Evolutionary conservation across 92 coral and sea anemone genomes (phyloP).

Genomic region (Pocillopora grandis): DNA sequence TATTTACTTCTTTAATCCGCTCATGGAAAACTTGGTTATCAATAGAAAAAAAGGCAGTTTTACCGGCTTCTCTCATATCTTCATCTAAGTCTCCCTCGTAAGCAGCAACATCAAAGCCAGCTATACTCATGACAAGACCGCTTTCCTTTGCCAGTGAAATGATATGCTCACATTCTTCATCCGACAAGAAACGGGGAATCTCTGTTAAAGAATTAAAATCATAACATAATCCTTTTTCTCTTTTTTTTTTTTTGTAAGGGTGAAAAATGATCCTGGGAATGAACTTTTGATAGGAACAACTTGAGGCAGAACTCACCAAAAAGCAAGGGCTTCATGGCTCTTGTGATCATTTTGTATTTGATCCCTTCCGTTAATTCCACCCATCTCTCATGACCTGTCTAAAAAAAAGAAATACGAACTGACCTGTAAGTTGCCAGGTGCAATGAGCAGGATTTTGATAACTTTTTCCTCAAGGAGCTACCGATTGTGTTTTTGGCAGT

Average conservation of each 20-base stretch:
- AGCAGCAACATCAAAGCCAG: constrained; percentile 83
- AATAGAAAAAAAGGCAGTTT: background rate
- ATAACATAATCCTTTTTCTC: background rate
- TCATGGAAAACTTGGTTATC: background rate
- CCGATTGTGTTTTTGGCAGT: too few relatives aligned
- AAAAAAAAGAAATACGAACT: background rate
- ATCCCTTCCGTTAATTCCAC: constrained; percentile 71
- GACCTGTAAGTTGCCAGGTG: too few relatives aligned
- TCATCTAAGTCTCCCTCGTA: constrained; percentile 89
- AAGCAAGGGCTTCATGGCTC: constrained; percentile 82
- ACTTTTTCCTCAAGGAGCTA: too few relatives aligned
- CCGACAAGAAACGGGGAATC: constrained; percentile 84
- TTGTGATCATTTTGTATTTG: constrained; percentile 69
- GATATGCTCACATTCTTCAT: constrained; percentile 84
- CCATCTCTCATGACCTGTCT: constrained; percentile 80
- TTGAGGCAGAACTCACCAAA: constrained; percentile 70
- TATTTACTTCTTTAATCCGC: background rate
- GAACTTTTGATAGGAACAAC: too few relatives aligned
- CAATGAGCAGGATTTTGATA: too few relatives aligned
- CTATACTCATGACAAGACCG: constrained; percentile 85
- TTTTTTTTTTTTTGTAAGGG: background rate
- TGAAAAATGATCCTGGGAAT: background rate
- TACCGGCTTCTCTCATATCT: constrained; percentile 83
- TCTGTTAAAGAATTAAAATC: constrained; percentile 45
- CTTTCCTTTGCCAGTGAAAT: constrained; percentile 76